These are phyloP conservation scores for Fregata magnificens DNA, from an alignment of 2,113 vertebrate species.

Conservation along the genomic window DNA sequence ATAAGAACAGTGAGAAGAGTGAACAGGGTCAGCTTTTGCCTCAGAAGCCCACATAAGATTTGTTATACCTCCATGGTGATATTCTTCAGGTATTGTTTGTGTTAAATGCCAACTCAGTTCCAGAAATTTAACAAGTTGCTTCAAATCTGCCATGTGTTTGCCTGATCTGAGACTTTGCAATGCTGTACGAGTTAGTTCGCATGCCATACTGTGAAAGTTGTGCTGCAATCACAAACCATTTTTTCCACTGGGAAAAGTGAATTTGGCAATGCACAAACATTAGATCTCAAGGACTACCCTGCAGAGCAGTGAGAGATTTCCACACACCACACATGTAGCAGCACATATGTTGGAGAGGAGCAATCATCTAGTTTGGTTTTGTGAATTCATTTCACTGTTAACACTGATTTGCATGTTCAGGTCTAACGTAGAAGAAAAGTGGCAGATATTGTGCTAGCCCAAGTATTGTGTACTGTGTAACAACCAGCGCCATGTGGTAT, in stretches of 20 bases:
- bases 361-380: background rate
- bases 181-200: background rate
- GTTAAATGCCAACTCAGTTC: background rate
- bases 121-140: background rate
- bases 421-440: background rate
- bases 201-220: background rate
- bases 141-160: background rate
- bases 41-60: background rate
- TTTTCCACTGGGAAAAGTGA: background rate
- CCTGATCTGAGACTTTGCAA: background rate
- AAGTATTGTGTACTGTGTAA: background rate
- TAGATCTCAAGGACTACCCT: background rate
- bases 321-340: background rate
- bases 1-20: background rate
- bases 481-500: background rate
- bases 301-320: background rate
- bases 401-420: background rate
- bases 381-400: background rate
- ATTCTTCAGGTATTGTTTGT: background rate
- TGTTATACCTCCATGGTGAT: background rate
- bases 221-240: background rate
- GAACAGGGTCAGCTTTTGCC: background rate
- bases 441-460: background rate
- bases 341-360: background rate
- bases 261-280: background rate